A percentile compares a stretch with the other conserved stretches of the same genome.
Conservation (phyloP, 2,113 vertebrate genomes). For the Perca fluviatilis region DNA sequence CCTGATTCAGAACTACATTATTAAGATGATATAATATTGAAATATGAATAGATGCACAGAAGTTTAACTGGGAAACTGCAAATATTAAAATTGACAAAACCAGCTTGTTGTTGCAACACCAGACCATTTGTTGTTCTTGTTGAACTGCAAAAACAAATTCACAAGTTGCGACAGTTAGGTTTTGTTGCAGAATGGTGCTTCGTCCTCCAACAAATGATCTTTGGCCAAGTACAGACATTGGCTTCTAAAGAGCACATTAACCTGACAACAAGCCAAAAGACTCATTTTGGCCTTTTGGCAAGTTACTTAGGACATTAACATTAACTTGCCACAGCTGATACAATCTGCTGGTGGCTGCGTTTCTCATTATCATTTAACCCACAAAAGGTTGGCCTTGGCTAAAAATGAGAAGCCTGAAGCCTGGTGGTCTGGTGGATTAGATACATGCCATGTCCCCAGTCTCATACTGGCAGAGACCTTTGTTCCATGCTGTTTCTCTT, state of each 20-base stretch:
- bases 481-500: neutral
- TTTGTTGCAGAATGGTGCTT: neutral
- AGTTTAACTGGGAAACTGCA: neutral
- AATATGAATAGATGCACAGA: neutral
- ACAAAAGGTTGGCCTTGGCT: neutral
- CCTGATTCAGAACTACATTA: neutral
- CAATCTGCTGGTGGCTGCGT: constrained; percentile 34
- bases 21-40: neutral
- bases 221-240: neutral
- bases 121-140: neutral
- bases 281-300: constrained; percentile 16
- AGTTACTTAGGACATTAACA: constrained; percentile 12
- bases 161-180: neutral
- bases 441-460: neutral
- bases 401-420: constrained; percentile 34
- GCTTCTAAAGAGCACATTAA: neutral
- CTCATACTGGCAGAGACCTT: neutral
- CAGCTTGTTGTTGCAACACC: neutral
- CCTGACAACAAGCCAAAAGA: neutral
- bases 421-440: constrained; percentile 18
- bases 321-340: constrained; percentile 5
- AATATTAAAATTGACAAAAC: neutral
- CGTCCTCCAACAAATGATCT: neutral
- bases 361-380: constrained; percentile 15
- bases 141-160: neutral